These are phyloP conservation scores for Nipponia nippon DNA, from an alignment of 2,113 vertebrate genomes.

Conservation along the genomic window DNA sequence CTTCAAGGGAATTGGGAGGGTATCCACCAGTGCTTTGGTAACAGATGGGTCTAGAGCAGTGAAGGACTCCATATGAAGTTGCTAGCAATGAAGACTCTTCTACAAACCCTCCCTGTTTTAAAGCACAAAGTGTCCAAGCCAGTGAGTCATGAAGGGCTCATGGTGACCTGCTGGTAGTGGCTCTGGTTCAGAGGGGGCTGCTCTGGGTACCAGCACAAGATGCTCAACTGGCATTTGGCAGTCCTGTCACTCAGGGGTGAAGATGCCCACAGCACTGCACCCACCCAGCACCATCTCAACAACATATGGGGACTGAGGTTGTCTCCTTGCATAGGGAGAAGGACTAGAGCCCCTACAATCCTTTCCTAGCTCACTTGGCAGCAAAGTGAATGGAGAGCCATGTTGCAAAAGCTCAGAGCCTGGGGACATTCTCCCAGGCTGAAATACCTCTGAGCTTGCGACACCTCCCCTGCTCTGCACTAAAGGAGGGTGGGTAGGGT, in stretches of 20 bases:
- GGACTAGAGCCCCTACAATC: neutral
- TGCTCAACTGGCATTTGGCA: neutral
- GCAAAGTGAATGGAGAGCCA: neutral
- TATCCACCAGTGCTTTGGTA: neutral
- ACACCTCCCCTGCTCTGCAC: neutral
- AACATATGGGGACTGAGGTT: fast-evolving
- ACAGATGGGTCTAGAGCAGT: neutral
- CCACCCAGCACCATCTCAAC: neutral
- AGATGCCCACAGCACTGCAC: too few species aligned
- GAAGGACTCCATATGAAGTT: fast-evolving
- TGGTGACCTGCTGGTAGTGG: neutral
- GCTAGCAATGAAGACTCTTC: neutral
- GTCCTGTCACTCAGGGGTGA: neutral
- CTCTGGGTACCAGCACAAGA: neutral
- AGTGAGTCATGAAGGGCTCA: fast-evolving
- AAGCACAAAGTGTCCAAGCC: fast-evolving
- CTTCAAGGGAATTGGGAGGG: neutral
- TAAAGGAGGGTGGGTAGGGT: neutral
- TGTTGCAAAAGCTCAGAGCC: neutral
- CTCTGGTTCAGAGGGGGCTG: neutral
- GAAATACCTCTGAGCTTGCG: neutral
- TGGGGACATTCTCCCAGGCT: neutral
- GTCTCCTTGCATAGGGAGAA: neutral
- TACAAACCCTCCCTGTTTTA: neutral
- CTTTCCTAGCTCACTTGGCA: neutral